Evolutionary conservation across 2,888 invertebrate genomes (phyloP).

Genomic region (Ophraella communa): DNA sequence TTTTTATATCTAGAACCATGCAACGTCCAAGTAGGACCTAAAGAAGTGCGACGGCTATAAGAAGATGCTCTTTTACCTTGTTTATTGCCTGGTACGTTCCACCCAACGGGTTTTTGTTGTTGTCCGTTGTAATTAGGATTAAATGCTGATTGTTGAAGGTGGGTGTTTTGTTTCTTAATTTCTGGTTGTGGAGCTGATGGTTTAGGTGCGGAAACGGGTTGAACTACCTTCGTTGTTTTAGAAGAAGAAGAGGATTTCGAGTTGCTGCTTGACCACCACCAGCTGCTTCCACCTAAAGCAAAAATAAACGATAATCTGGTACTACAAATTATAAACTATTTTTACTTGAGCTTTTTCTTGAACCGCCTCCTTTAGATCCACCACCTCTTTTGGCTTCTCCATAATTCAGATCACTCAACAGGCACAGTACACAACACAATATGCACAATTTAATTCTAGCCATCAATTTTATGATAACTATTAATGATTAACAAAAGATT

Average conservation of each 20-base stretch:
- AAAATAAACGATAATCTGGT: constrained; percentile 1
- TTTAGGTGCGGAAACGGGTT: constrained; percentile 19
- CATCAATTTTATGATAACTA: neutral
- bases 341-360: constrained; percentile 22
- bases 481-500: too few relatives aligned
- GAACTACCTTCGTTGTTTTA: constrained; percentile 8
- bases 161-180: constrained; percentile 40
- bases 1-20: neutral
- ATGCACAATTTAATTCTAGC: constrained; percentile 30
- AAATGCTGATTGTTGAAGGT: constrained; percentile 36
- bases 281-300: constrained; percentile 26
- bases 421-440: constrained; percentile 30
- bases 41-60: neutral
- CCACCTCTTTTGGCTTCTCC: constrained; percentile 29
- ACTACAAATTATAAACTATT: too few relatives aligned
- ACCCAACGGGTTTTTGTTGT: constrained; percentile 43
- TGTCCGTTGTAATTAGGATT: constrained; percentile 26
- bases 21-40: neutral
- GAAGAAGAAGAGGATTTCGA: constrained; percentile 27
- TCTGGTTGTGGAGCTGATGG: constrained; percentile 34
- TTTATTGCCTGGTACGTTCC: constrained; percentile 44
- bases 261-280: constrained; percentile 35
- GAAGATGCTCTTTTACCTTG: constrained; percentile 2
- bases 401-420: constrained; percentile 13
- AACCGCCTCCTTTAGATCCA: constrained; percentile 26